Conservation (phyloP, 2,888 invertebrate genomes). For the Andrena camellia region DNA sequence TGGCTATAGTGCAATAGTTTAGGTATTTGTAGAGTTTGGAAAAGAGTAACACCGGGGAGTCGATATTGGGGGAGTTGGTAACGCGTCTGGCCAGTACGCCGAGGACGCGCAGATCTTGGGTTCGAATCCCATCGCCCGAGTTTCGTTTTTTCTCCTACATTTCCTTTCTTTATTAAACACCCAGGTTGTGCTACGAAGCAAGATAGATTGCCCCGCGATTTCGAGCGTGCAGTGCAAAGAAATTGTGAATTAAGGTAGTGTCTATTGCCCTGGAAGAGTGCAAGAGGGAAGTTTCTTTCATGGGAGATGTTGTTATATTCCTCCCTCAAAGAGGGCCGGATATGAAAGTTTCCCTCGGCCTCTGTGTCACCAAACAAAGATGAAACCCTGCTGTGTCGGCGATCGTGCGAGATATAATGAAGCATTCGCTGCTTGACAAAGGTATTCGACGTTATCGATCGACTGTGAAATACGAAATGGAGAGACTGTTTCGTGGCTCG, state of each 20-base stretch:
- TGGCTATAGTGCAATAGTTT: too few relatives aligned
- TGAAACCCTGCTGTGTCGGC: conserved; percentile 50
- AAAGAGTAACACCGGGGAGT: too few relatives aligned
- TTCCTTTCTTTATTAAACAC: too few relatives aligned
- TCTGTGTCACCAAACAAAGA: conserved; percentile 50
- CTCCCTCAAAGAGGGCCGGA: background rate
- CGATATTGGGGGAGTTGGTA: too few relatives aligned
- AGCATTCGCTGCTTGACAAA: conserved; percentile 48
- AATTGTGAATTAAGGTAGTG: background rate
- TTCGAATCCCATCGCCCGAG: too few relatives aligned
- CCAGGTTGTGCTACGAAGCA: background rate
- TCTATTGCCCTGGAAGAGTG: background rate
- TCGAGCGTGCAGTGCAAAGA: background rate
- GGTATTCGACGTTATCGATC: conserved; percentile 55
- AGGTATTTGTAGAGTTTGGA: too few relatives aligned
- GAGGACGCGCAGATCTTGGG: too few relatives aligned
- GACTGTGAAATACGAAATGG: conserved; percentile 22
- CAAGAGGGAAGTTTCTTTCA: background rate
- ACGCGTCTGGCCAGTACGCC: too few relatives aligned
- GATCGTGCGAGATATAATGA: conserved; percentile 54
- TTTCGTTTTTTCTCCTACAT: too few relatives aligned
- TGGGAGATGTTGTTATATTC: background rate
- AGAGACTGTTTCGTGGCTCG: conserved; percentile 4
- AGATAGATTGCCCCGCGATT: background rate
- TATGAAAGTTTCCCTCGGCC: conserved; percentile 13